Evolutionary conservation across 2,797 vertebrate species (phyloP).

Genomic region (Sebastes iracundus): DNA sequence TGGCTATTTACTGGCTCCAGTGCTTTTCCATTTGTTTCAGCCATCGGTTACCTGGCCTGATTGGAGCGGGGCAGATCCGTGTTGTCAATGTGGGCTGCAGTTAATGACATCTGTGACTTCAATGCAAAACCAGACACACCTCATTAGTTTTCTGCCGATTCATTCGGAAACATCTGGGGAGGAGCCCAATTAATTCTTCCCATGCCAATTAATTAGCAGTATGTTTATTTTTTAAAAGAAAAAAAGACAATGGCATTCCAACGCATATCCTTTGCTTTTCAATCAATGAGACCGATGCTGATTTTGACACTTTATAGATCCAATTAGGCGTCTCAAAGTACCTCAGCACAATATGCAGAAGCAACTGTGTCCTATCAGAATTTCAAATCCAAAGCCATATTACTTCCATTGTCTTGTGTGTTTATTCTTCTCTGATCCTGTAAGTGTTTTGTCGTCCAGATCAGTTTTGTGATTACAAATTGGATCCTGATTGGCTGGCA

Average conservation of each 20-base stretch:
- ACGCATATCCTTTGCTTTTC: background rate
- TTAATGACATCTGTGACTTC: constrained; percentile 58
- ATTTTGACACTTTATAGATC: constrained; percentile 17
- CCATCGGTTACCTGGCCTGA: constrained; percentile 53
- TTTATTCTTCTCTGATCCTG: constrained; percentile 57
- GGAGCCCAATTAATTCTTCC: constrained; percentile 56
- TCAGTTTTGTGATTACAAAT: constrained; percentile 65
- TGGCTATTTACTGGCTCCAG: constrained; percentile 59
- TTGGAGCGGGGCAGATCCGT: constrained; percentile 25
- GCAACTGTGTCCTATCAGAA: constrained; percentile 2
- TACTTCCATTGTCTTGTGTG: constrained; percentile 43
- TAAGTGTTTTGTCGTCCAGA: constrained; percentile 59
- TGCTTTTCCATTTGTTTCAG: constrained; percentile 63
- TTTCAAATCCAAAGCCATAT: constrained; percentile 39
- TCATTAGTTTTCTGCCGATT: constrained; percentile 62
- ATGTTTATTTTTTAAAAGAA: constrained; percentile 11
- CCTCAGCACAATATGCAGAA: background rate
- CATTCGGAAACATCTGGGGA: constrained; percentile 62
- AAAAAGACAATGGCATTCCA: constrained; percentile 7
- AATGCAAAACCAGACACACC: constrained; percentile 34
- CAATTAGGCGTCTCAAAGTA: constrained; percentile 13
- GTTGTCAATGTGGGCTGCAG: constrained; percentile 38
- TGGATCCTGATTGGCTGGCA: constrained; percentile 64
- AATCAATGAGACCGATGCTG: constrained; percentile 8
- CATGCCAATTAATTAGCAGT: constrained; percentile 56